Conservation (phyloP, 2,797 vertebrate species). For the Sparidentex hasta region DNA sequence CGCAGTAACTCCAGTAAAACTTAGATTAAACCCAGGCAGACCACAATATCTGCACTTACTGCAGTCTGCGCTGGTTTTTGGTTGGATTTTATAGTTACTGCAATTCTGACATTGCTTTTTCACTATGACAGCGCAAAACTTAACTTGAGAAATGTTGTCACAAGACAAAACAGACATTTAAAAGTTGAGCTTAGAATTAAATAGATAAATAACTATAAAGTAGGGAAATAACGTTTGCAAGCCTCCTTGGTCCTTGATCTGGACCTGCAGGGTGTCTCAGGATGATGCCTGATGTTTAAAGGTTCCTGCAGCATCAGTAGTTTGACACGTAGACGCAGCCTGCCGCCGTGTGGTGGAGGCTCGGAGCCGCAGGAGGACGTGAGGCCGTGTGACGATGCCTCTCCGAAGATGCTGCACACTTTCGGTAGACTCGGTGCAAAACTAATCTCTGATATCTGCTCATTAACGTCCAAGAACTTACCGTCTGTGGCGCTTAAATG, state of each 20-base stretch:
- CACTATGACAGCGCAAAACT: too few relatives aligned
- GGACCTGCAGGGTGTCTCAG: neutral
- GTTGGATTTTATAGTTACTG: too few relatives aligned
- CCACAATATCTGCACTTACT: too few relatives aligned
- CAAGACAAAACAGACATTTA: too few relatives aligned
- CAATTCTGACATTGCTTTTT: too few relatives aligned
- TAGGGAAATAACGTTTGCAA: too few relatives aligned
- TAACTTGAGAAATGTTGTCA: too few relatives aligned
- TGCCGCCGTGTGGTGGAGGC: conserved; percentile 66
- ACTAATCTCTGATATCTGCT: neutral
- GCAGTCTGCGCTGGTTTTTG: too few relatives aligned
- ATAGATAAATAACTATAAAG: too few relatives aligned
- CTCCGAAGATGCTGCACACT: neutral
- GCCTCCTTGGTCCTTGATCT: neutral
- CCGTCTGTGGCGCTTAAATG: neutral
- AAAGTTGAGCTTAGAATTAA: too few relatives aligned
- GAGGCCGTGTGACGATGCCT: neutral
- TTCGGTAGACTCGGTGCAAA: neutral
- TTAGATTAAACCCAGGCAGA: too few relatives aligned
- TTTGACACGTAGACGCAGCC: conserved; percentile 5
- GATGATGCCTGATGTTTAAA: neutral
- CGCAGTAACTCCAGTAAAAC: too few relatives aligned
- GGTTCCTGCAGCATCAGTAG: neutral
- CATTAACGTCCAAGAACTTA: neutral
- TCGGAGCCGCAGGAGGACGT: neutral